Evolutionary conservation across 2,113 vertebrate species (phyloP), one percentile per base, ranked within the genome.

Genomic region (Petrocephalus microphthalmus): DNA sequence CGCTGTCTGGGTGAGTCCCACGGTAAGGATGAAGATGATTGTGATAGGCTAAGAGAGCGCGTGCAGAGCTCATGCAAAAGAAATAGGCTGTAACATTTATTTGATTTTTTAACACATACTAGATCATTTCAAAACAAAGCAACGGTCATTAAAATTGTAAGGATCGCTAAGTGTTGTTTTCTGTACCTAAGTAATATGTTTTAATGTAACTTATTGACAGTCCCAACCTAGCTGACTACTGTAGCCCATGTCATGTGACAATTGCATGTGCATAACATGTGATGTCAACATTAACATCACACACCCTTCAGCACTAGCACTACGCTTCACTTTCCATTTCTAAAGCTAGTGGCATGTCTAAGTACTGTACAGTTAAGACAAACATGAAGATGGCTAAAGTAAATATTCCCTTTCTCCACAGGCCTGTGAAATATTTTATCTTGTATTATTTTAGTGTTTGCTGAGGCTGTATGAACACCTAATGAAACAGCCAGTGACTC

Each of bases 381-480:
- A 85, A 56, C 51, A 56, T 54, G 25, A 54, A 29, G 84, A 54
- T 33, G 33, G 51, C 84, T 52, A 52, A 33, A 54, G 84, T 54
- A 37, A 53, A 56, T 85, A 54, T 56, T 54, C 52, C 52, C 29
- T 3, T 49, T 85, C 33, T 37, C 52, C 33, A 13, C 47, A 13
- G 45, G 20, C 82, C 82, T 11, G 33, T 37, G 25, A 29, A 8
- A 19, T 56, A 54, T 25, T 85, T 85, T 85, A 8, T 52, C 84
- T 85, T 33, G 84, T 85, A 19, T 33, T 85, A 37, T 85, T 84
- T 84, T 51, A 29, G 52, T 54, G 84, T 54, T 85, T 85, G 84
- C 84, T 37, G 25, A 29, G 52, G 25, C 10, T 33, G 29, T 56
- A 51, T 56, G 22, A 22, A 25, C 52, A 3, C 17, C 49, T 25